Evolutionary conservation across 2,888 invertebrate genomes (phyloP).

Genomic region (Hyalella azteca): DNA sequence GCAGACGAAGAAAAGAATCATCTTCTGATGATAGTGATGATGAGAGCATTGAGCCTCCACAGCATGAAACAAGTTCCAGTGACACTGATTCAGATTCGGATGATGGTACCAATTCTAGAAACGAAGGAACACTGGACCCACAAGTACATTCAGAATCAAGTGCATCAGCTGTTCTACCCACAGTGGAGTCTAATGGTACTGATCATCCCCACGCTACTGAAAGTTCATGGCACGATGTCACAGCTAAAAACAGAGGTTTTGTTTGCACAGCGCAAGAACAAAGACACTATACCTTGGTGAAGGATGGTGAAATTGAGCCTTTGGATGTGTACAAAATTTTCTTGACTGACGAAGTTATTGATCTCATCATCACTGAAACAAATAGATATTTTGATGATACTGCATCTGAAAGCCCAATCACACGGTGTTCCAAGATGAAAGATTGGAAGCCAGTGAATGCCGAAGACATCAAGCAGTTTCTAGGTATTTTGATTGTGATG

Average conservation of each 20-base stretch:
- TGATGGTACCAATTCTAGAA: conserved; percentile 1
- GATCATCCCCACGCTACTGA: conserved; percentile 7
- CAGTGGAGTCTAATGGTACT: conserved; percentile 7
- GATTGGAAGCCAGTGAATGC: not conserved
- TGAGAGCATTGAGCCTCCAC: not conserved
- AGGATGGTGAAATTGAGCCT: conserved; percentile 11
- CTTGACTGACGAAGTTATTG: not conserved
- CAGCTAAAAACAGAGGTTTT: conserved; percentile 7
- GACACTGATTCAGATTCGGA: conserved; percentile 2
- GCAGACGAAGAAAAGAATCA: conserved; percentile 1
- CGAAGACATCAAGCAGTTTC: not conserved
- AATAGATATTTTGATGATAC: not conserved
- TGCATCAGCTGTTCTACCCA: not conserved
- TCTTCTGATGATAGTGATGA: conserved; percentile 7
- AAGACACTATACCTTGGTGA: conserved; percentile 3
- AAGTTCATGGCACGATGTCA: not conserved
- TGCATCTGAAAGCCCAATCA: not conserved
- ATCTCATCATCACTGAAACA: not conserved
- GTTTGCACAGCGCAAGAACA: conserved; percentile 3
- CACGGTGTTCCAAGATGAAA: not conserved
- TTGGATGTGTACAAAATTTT: not conserved
- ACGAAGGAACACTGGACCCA: conserved; percentile 7
- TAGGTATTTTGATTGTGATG: not conserved
- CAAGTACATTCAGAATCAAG: conserved; percentile 1
- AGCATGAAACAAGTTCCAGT: conserved; percentile 7